Evolutionary conservation across 64 coral and sea anemone species (phyloP), one percentile per base, ranked within the genome.

Genomic region (Orbicella faveolata): DNA sequence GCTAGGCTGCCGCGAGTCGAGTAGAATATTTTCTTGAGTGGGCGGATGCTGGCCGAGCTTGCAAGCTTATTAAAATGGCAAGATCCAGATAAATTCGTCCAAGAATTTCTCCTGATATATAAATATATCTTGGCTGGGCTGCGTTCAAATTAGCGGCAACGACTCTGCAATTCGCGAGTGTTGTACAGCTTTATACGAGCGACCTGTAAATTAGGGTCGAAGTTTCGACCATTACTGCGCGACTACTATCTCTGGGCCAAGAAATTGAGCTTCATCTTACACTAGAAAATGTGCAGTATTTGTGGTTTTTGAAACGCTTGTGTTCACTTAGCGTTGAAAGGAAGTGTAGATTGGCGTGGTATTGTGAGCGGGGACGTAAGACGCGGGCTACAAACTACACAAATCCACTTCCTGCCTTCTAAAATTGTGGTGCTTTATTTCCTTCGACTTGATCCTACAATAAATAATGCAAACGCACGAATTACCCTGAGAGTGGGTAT

Each of bases 331-430:
- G 21, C 65, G 82, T 35, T 23, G 80, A 85, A 85, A 65, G 65
- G 63, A 73, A 73, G 65, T 83, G 80, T 67, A 83, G 80, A 83
- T 83, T 67, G 82, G 82, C 39, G 82, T 85, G 39, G 36, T 52
- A 44, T 52, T n/a, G 30, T 81, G 65, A 73, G 65, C 0, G 80
- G 82, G 61, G 6, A 85, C 4, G 63, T 72, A 72, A 21, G 54
- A 59, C 79, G 57, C 79, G 79, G 65, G 52, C 63, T n/a, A 41
- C 82, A 85, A 52, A 70, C 65, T 72, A 70, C 65, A 85, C 64
- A 85, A 70, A 72, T 57, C 37, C 7, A 52, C 36, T 72, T 72
- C 62, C 82, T 72, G 18, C 41, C 65, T 85, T 65, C 12, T 35
- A 63, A 33, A 21, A 61, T 36, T 64, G 21, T 51, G 39, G 39